Evolutionary conservation across 2,113 vertebrate genomes (phyloP), one percentile per base, ranked within the genome.

Genomic region (Synchiropus splendidus): DNA sequence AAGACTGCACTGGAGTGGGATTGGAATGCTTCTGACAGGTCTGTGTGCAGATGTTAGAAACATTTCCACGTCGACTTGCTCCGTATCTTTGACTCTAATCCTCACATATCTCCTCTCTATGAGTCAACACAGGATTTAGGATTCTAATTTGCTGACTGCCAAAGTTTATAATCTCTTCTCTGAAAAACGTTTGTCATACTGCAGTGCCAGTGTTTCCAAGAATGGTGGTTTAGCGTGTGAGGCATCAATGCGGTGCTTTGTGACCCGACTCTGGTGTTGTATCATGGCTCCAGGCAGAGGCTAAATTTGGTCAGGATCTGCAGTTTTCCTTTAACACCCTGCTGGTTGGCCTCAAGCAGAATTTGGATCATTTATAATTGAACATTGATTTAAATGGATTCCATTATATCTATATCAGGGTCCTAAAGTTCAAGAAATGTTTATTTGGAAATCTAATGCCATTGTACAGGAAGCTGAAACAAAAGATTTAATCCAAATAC

Each of bases 91-190:
- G 18, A 52, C 45, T 48, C 16, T 64, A 64, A 70, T 75, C 59
- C 70, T 51, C 31, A 46, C 41, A 53, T 45, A 53, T 69, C 36
- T 45, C 39, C 39, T 39, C 38, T 34, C 34, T 64, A 37, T 21
- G 68, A 54, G 58, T 57, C 63, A 42, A 44, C 39, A 16, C 36
- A 46, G 13, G 57, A 45, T 38, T n/a, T 12, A 42, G 14, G 30
- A 35, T 30, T 62, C 42, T 41, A 38, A 59, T 73, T 73, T 68
- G 27, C 39, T 43, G 68, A 62, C 45, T 38, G 43, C 16, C 59
- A 36, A 14, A 16, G 43, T 39, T 37, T 42, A 30, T 64, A 63
- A 70, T 64, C 59, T 55, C 54, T 39, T 42, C 34, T 46, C 36
- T 4, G 8, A 12, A 39, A 50, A 56, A 58, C 45, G 52, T 55